phyloP scores from a whole-genome alignment of 2,113 vertebrate species.

The Tychaedon coryphoeus region DNA sequence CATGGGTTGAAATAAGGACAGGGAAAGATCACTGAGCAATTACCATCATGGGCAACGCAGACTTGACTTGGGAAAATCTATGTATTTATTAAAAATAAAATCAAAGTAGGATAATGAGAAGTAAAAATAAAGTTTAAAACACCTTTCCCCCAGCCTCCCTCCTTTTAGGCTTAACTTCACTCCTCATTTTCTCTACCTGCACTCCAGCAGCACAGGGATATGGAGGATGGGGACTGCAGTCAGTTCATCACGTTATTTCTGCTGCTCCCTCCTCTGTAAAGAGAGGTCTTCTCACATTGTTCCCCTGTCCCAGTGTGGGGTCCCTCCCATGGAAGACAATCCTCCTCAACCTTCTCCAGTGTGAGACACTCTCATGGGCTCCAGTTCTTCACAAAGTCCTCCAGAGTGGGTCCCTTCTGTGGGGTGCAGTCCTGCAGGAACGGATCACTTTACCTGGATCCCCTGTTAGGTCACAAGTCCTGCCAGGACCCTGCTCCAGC shows the following conservation, averaged over 20 bases:
- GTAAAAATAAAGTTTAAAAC: not conserved
- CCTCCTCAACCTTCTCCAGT: not conserved
- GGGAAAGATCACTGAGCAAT: not conserved
- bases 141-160: not conserved
- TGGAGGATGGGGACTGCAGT: not conserved
- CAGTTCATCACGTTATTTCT: not conserved
- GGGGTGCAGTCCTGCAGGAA: not conserved
- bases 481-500: not conserved
- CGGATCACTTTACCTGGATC: not conserved
- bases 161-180: not conserved
- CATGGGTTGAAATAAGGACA: not conserved
- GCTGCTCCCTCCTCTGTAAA: not conserved
- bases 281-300: not conserved
- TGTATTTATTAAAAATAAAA: not conserved
- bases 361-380: not conserved
- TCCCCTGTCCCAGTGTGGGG: rapidly evolving
- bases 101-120: not conserved
- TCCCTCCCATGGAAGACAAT: not conserved
- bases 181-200: not conserved
- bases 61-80: rapidly evolving
- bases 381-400: not conserved
- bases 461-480: no score
- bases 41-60: rapidly evolving
- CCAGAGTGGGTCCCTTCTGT: not conserved
- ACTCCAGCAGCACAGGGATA: rapidly evolving